A percentile compares a stretch with the other conserved stretches of the same genome.
phyloP scores from a whole-genome alignment of 2,888 invertebrate species.

The Tenthredo amoena region DNA sequence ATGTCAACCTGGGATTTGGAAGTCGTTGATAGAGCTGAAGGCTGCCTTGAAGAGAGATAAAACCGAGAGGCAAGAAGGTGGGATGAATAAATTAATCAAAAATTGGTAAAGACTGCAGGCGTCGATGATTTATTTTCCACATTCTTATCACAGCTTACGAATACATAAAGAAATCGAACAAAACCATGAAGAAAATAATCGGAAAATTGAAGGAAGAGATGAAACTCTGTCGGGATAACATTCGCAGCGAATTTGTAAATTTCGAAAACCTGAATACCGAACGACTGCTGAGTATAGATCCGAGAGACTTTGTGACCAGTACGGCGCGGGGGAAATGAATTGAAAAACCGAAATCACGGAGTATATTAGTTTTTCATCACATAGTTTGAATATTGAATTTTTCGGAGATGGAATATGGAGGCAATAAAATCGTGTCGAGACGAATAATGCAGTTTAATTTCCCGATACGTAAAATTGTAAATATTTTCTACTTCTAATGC shows the following conservation, averaged over 20 bases:
- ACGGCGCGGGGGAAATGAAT: background rate
- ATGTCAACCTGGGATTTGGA: conserved; percentile 42
- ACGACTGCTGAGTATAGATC: conserved; percentile 55
- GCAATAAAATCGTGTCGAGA: background rate
- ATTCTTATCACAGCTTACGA: conserved; percentile 51
- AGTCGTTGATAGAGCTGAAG: conserved; percentile 53
- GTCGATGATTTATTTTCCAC: background rate
- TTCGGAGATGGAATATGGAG: background rate
- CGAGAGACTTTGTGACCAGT: conserved; percentile 36
- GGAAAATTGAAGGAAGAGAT: conserved; percentile 52
- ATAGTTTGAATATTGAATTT: background rate
- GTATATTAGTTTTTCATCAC: background rate
- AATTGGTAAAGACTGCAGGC: background rate
- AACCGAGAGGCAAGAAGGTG: conserved; percentile 33
- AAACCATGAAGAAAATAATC: conserved; percentile 55
- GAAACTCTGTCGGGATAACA: conserved; percentile 45
- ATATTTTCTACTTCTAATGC: no score
- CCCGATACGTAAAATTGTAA: background rate
- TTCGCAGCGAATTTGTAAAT: conserved; percentile 54
- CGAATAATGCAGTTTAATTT: background rate
- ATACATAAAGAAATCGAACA: conserved; percentile 54
- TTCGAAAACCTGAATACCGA: conserved; percentile 55
- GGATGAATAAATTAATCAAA: background rate
- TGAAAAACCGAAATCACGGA: background rate
- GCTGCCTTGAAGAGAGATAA: conserved; percentile 52